A percentile compares a stretch with the other conserved stretches of the same genome.
phyloP scores from a whole-genome alignment of 1,140 invertebrate genomes.

The Drosophila simulans region DNA sequence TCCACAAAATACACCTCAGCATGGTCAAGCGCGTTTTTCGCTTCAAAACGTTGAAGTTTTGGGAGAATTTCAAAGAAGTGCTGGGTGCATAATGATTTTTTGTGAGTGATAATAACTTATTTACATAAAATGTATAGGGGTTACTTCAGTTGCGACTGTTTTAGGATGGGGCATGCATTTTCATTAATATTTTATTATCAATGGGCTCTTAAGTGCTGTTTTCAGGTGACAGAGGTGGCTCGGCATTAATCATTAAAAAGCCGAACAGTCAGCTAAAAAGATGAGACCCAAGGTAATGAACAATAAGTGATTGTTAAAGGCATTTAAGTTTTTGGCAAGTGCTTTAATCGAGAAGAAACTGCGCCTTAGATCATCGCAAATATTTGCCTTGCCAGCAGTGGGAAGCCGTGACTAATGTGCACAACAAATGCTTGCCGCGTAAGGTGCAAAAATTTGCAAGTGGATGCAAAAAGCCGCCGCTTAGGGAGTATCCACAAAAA shows the following conservation, averaged over 20 bases:
- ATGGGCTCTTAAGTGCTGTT: not conserved
- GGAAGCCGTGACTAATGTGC: constrained; percentile 38
- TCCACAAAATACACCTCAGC: constrained; percentile 39
- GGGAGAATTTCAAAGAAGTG: constrained; percentile 5
- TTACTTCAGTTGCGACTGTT: not conserved
- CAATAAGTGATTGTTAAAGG: constrained; percentile 4
- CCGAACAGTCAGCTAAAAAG: not conserved
- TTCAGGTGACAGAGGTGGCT: not conserved
- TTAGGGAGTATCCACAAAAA: constrained; percentile 10
- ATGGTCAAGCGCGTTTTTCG: constrained; percentile 50
- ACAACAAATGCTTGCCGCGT: constrained; percentile 26
- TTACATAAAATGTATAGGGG: not conserved
- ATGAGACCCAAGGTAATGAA: constrained; percentile 1
- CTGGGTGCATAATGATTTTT: constrained; percentile 10
- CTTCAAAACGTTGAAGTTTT: constrained; percentile 28
- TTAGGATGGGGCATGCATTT: not conserved
- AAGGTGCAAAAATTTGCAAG: constrained; percentile 73
- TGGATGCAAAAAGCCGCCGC: constrained; percentile 53
- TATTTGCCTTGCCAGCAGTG: constrained; percentile 14
- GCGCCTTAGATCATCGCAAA: constrained; percentile 56
- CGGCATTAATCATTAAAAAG: not conserved
- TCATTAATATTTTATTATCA: not conserved
- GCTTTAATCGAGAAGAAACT: not conserved
- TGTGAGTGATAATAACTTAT: not conserved
- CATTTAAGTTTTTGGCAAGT: not conserved